These are phyloP conservation scores for Eupithecia vulgata DNA, from an alignment of 2,888 invertebrate genomes.

Conservation along the genomic window DNA sequence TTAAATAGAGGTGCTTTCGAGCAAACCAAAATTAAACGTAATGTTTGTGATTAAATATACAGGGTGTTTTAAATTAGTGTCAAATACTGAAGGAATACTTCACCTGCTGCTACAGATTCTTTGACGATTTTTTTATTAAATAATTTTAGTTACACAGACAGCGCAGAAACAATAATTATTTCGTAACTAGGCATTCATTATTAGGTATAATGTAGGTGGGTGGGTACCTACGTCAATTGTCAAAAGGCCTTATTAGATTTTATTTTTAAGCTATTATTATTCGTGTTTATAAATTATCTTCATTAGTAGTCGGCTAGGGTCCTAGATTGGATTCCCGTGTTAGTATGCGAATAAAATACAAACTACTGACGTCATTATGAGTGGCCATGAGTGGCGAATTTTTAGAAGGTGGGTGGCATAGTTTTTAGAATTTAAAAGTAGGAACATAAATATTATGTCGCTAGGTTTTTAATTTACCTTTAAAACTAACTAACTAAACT, in stretches of 20 bases:
- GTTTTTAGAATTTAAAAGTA: background rate
- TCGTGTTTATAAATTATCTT: constrained; percentile 58
- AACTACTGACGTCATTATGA: constrained; percentile 11
- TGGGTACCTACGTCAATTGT: background rate
- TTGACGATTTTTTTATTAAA: too few species aligned
- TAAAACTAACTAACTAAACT: background rate
- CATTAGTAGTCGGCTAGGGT: constrained; percentile 66
- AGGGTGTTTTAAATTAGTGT: too few species aligned
- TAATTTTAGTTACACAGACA: too few species aligned
- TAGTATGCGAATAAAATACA: constrained; percentile 54
- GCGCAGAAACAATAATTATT: too few species aligned
- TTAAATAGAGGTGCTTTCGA: too few species aligned
- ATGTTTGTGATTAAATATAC: too few species aligned
- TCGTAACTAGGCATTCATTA: too few species aligned
- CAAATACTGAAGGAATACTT: too few species aligned
- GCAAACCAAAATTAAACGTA: too few species aligned
- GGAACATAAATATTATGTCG: background rate
- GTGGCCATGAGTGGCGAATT: constrained; percentile 64
- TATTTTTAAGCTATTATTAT: background rate
- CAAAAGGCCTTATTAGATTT: background rate
- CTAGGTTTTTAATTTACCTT: background rate
- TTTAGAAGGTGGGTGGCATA: constrained; percentile 24
- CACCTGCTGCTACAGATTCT: too few species aligned
- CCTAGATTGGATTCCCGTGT: constrained; percentile 58
- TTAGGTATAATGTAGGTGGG: too few species aligned